phyloP scores from a whole-genome alignment of 2,888 invertebrate genomes.

The Agonopterix alstromeriana region DNA sequence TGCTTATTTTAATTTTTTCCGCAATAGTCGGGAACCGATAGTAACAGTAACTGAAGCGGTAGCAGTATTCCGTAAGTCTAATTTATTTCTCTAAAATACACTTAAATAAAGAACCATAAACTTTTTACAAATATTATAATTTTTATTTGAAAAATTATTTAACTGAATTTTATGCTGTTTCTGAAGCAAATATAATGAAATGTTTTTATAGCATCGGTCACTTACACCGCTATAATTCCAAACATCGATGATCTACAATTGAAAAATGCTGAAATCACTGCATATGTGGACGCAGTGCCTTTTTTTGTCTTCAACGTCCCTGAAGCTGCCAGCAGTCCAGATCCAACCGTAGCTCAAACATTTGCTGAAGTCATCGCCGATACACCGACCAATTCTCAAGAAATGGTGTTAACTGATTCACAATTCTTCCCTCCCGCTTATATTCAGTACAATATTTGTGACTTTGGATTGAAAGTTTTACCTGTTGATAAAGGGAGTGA shows the following conservation, averaged over 20 bases:
- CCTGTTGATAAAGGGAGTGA: too few relatives aligned
- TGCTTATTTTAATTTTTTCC: not conserved
- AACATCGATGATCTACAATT: conserved; percentile 12
- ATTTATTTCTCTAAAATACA: too few relatives aligned
- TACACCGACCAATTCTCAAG: not conserved
- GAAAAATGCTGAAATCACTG: conserved; percentile 6
- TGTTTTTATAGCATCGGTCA: conserved; percentile 8
- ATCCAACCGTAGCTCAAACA: conserved; percentile 1
- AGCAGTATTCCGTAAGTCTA: too few relatives aligned
- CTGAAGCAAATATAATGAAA: too few relatives aligned
- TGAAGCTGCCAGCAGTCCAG: not conserved
- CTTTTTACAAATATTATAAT: too few relatives aligned
- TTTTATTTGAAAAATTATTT: too few relatives aligned
- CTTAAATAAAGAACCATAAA: too few relatives aligned
- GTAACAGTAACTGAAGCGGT: not conserved
- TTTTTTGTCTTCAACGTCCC: not conserved
- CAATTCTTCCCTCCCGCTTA: conserved; percentile 4
- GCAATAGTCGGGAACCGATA: conserved; percentile 1
- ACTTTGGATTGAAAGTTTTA: not conserved
- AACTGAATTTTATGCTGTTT: too few relatives aligned
- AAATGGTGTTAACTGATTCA: conserved; percentile 2
- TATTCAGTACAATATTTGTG: conserved; percentile 7
- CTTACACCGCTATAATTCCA: conserved; percentile 8
- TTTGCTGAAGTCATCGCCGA: not conserved
- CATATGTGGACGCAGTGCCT: not conserved